These are phyloP conservation scores for Mustelus asterias DNA, from an alignment of 2,113 vertebrate species.

Conservation along the genomic window DNA sequence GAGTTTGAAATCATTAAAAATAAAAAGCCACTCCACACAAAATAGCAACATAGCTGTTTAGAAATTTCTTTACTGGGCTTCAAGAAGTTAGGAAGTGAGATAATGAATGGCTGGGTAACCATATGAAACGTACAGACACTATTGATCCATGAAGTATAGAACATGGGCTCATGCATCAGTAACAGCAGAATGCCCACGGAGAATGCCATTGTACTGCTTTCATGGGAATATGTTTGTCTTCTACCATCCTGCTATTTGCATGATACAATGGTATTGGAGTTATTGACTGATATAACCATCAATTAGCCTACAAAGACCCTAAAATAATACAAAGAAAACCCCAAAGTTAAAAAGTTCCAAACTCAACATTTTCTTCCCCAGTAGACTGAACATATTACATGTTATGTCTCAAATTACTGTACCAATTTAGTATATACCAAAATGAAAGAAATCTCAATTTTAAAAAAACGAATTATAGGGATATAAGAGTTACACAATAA, in stretches of 20 bases:
- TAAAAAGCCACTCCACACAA: not conserved
- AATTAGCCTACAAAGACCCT: not conserved
- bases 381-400: not conserved
- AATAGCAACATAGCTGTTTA: not conserved
- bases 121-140: not conserved
- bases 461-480: not conserved
- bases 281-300: not conserved
- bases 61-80: not conserved
- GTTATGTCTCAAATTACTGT: not conserved
- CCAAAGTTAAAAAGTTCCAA: not conserved
- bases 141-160: not conserved
- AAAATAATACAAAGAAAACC: not conserved
- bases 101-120: not conserved
- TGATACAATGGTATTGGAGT: not conserved
- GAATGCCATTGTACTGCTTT: not conserved
- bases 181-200: not conserved
- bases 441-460: not conserved
- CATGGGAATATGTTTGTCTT: not conserved
- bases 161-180: not conserved
- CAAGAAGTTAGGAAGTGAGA: not conserved
- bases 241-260: not conserved
- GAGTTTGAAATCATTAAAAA: not conserved
- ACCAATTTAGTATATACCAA: not conserved
- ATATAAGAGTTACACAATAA: not conserved
- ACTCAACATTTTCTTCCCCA: not conserved